These are phyloP conservation scores for Scolopax rusticola DNA, from an alignment of 2,797 vertebrate genomes.

Conservation along the genomic window DNA sequence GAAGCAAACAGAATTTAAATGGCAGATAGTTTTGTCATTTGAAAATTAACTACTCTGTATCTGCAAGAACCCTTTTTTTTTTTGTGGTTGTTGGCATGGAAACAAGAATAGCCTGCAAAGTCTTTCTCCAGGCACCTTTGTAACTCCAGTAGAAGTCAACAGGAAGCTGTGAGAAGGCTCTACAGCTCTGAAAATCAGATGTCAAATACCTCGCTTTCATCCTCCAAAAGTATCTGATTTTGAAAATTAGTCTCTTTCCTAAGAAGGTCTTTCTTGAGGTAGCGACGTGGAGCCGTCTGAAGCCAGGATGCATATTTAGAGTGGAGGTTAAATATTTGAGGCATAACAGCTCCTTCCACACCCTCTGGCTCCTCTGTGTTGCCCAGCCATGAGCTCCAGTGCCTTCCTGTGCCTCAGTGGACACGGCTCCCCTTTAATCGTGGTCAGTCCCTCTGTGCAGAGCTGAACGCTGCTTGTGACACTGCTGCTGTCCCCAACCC, in stretches of 20 bases:
- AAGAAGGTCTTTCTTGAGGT: neutral
- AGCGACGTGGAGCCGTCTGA: neutral
- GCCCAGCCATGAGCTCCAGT: neutral
- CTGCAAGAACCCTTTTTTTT: neutral
- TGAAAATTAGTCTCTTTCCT: neutral
- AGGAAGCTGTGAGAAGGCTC: neutral
- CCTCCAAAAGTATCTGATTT: neutral
- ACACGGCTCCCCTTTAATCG: neutral
- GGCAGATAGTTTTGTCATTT: slow-evolving; percentile 20
- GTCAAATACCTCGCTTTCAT: neutral
- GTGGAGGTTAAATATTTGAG: neutral
- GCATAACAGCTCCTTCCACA: neutral
- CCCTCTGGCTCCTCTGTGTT: neutral
- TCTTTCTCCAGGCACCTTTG: neutral
- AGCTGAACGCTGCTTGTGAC: neutral
- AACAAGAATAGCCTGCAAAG: neutral
- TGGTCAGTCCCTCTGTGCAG: neutral
- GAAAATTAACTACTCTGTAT: slow-evolving; percentile 2
- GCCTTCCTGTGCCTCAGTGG: neutral
- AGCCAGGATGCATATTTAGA: neutral
- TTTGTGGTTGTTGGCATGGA: slow-evolving; percentile 28
- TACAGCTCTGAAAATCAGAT: neutral
- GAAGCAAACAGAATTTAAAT: neutral
- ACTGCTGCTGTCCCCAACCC: neutral
- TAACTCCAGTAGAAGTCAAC: neutral